Percentiles rank a stretch among this genome's conserved stretches.
phyloP scores from a whole-genome alignment of 2,113 vertebrate genomes.

The Elachura formosa region DNA sequence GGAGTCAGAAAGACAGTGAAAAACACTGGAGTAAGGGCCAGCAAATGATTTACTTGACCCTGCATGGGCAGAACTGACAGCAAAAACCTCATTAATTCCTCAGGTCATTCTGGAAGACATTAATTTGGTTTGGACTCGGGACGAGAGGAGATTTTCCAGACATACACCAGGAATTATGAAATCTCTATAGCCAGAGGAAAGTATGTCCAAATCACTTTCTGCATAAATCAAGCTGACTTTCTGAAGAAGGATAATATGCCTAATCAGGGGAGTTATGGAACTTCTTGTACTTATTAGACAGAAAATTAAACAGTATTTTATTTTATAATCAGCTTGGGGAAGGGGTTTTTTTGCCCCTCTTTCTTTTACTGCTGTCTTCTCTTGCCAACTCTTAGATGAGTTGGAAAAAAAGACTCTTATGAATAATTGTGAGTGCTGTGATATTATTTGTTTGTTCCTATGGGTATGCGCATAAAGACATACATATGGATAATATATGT shows the following conservation, averaged over 20 bases:
- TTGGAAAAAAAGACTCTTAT: not conserved
- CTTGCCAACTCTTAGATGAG: slow-evolving; percentile 67
- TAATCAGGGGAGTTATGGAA: slow-evolving; percentile 90
- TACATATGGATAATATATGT: not conserved
- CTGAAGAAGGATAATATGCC: slow-evolving; percentile 85
- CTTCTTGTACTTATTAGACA: slow-evolving; percentile 92
- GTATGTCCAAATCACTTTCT: slow-evolving; percentile 86
- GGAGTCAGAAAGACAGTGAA: slow-evolving; percentile 79
- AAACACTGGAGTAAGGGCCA: slow-evolving; percentile 79
- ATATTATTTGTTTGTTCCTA: not conserved
- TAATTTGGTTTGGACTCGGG: slow-evolving; percentile 93
- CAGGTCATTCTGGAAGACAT: slow-evolving; percentile 91
- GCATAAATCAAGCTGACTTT: slow-evolving; percentile 89
- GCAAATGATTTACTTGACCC: slow-evolving; percentile 98
- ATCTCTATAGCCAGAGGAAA: slow-evolving; percentile 84
- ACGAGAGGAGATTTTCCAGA: slow-evolving; percentile 93
- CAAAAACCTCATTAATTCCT: slow-evolving; percentile 98
- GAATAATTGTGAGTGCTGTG: not conserved
- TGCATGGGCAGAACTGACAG: slow-evolving; percentile 83
- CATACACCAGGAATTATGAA: slow-evolving; percentile 92
- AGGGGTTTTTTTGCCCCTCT: slow-evolving; percentile 6
- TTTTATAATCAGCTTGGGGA: slow-evolving; percentile 83
- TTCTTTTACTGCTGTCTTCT: slow-evolving; percentile 51
- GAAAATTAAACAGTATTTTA: slow-evolving; percentile 92
- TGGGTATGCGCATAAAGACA: not conserved